Conservation (phyloP, 2,113 vertebrate species). For the Equus przewalskii region DNA sequence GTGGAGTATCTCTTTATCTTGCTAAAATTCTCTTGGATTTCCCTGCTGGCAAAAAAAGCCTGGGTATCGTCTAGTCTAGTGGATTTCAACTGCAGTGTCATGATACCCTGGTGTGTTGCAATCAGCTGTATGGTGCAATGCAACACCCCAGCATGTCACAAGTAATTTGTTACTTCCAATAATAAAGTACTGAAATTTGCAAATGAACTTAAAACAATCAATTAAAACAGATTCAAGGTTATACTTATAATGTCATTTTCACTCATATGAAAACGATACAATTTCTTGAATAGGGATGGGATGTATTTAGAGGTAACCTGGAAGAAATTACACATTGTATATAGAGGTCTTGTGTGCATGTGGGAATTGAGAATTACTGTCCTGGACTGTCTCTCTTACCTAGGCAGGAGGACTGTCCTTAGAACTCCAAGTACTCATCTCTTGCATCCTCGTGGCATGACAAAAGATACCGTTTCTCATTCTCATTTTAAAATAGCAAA, state of each 20-base stretch:
- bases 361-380: neutral
- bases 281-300: neutral
- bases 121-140: neutral
- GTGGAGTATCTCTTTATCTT: slow-evolving; percentile 25
- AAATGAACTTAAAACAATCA: slow-evolving; percentile 15
- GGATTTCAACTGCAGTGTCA: neutral
- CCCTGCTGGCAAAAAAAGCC: neutral
- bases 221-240: neutral
- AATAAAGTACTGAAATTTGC: slow-evolving; percentile 41
- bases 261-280: neutral
- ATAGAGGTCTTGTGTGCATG: neutral
- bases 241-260: neutral
- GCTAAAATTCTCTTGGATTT: slow-evolving; percentile 45
- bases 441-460: neutral
- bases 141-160: neutral
- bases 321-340: neutral
- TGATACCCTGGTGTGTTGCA: neutral
- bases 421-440: neutral
- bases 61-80: neutral
- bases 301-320: neutral
- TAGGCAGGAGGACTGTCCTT: neutral
- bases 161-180: neutral
- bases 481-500: neutral
- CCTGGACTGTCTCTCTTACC: neutral
- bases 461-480: neutral